phyloP scores from a whole-genome alignment of 2,797 vertebrate species.

The Cynopterus sphinx region DNA sequence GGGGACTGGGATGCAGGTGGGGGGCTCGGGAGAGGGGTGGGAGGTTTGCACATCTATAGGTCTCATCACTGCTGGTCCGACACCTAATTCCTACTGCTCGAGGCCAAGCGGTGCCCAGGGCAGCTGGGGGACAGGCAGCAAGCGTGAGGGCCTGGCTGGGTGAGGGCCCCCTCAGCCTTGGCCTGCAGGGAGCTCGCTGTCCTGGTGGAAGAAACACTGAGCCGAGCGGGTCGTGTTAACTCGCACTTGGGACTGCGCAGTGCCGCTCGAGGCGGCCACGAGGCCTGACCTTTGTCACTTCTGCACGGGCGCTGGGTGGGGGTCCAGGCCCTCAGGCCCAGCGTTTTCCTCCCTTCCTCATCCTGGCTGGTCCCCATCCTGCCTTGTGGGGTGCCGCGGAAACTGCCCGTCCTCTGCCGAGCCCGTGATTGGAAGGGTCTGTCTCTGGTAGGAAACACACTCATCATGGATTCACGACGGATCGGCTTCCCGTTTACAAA shows the following conservation, averaged over 20 bases:
- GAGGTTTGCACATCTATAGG: rapidly evolving
- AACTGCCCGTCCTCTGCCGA: neutral
- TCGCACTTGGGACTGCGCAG: rapidly evolving
- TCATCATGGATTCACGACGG: neutral
- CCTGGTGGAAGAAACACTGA: rapidly evolving
- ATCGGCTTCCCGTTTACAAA: neutral
- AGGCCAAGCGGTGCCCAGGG: too few species aligned
- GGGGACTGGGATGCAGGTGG: neutral
- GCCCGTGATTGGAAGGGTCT: neutral
- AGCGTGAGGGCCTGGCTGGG: rapidly evolving
- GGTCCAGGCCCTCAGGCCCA: neutral
- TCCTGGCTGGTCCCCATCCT: neutral
- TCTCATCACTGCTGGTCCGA: neutral
- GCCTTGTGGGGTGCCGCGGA: neutral
- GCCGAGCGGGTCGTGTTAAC: rapidly evolving
- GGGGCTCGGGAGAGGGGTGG: neutral
- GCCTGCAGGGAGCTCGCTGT: rapidly evolving
- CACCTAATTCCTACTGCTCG: too few species aligned
- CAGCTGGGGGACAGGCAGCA: rapidly evolving
- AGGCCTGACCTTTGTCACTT: neutral
- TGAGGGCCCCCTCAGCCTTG: neutral
- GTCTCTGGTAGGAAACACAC: neutral
- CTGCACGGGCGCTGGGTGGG: neutral
- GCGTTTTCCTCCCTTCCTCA: neutral
- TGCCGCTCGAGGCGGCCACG: rapidly evolving